Base-by-base conservation (phyloP, 1,140 invertebrate genomes). In the Kradibia gibbosae region DNA sequence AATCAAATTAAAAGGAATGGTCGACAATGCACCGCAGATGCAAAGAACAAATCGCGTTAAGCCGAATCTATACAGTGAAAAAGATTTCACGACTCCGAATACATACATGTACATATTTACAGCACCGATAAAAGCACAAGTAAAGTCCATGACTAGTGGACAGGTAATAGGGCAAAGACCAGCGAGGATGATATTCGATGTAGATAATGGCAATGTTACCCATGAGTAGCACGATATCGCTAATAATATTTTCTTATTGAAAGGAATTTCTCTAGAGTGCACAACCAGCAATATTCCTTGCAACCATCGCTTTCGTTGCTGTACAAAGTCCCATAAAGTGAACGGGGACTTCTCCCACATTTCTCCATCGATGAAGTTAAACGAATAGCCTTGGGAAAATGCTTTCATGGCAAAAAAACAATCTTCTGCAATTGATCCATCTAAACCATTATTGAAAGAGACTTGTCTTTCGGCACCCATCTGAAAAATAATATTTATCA, bases 331-430 rank as follows among this genome's bases (percentile, higher is more conserved):
- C 93, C 95, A 95, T 1, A 98, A 90, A 0, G 97, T 97, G 87
- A 99, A 99, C 11, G 98, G 98, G 25, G 97, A 98, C 88, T 99
- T 98, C 89, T 99, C 98, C 95, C 97, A 97, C 98, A 99, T 99
- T 91, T 99, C 98, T 28, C 98, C 97, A 88, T 98, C 97, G 82
- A 99, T 94, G 90, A 98, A 98, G 87, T 97, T 97, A 88, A 98
- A 98, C 1, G 95, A 93, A 87, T 96, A 97, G 15, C 96, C 96
- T 88, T 96, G 93, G 77, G 93, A 93, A 87, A 95, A 97, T 0
- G 98, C 98, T 81, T 96, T 95, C 96, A 99, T 98, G 0, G 96
- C 97, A 92, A 99, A 99, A 88, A 95, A 99, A 88, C 97, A 99
- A 90, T 99, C 98, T 90, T 99, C 98, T 36, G 98, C 98, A n/a